Evolutionary conservation across 2,888 invertebrate species (phyloP), one percentile per base, ranked within the genome.

Genomic region (Unio delphinus): DNA sequence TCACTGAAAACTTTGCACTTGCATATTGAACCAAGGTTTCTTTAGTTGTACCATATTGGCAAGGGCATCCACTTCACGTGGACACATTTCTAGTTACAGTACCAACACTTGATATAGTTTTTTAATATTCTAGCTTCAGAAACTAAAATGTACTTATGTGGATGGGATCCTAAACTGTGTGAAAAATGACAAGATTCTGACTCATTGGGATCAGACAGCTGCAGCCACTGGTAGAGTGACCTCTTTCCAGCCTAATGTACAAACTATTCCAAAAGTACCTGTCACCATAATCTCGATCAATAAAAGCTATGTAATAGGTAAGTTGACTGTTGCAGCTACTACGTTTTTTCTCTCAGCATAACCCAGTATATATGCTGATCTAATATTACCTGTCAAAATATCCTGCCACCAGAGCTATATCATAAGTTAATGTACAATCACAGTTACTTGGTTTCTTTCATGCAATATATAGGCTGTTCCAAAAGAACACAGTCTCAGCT

Each of bases 181-280:
- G n/a, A 70, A 65, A 6, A 69, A 79, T 55, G 81, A 80, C 11
- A 70, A 69, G 26, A 67, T 89, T 4, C 67, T 61, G 1, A 86
- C 88, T 15, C 84, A 86, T 75, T 89, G 88, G 88, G 86, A 87
- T 70, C 89, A 88, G 69, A 87, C 83, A 5, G 80, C 87, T 26
- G 87, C 88, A 55, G 87, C 85, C 23, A 88, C 88, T 45, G 89
- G 89, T 4, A 72, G 89, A 45, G 76, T 89, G 18, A 83, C 87
- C 2, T 87, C 88, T 7, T 81, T 80, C 45, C 85, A 84, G 34
- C 89, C 89, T 26, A 89, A 89, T 72, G 78, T 89, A 56, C 89
- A 89, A 75, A 83, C 87, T 55, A 81, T 89, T 7, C 88, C 88
- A 11, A 89, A 89, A 79, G 69, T 76, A 60, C 79, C 85, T 5